These are phyloP conservation scores for Benthosema pterotum DNA, from an alignment of 2,797 vertebrate genomes.

Conservation along the genomic window DNA sequence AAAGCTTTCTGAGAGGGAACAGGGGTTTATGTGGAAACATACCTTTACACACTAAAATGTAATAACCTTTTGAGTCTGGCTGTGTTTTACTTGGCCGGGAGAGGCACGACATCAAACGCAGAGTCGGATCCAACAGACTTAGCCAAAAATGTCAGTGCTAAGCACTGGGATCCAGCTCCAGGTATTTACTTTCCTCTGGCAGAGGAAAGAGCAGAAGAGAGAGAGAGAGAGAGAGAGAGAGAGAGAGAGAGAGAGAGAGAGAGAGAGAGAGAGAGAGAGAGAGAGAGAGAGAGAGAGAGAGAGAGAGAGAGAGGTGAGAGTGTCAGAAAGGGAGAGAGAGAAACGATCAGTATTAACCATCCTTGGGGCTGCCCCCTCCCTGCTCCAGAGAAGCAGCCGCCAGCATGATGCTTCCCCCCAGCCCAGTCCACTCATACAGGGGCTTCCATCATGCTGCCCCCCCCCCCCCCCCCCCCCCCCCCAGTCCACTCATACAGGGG, in stretches of 20 bases:
- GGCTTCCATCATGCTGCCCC: constrained; percentile 34
- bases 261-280: constrained; percentile 3
- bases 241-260: neutral
- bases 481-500: constrained; percentile 24
- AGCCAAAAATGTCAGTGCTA: constrained; percentile 81
- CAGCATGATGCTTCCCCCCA: constrained; percentile 16
- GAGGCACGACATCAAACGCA: constrained; percentile 79
- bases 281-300: neutral
- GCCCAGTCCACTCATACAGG: constrained; percentile 22
- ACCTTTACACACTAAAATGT: constrained; percentile 82
- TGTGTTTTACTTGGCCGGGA: constrained; percentile 81
- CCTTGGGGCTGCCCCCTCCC: constrained; percentile 48
- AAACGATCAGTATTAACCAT: constrained; percentile 68
- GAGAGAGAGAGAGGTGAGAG: constrained; percentile 16
- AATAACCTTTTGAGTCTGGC: constrained; percentile 82
- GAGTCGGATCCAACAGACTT: constrained; percentile 76
- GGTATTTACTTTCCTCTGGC: constrained; percentile 84
- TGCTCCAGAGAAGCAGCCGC: constrained; percentile 34
- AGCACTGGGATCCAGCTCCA: constrained; percentile 76
- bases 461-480: neutral
- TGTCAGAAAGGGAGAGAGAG: neutral
- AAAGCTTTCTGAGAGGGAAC: constrained; percentile 72
- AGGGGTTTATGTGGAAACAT: constrained; percentile 81
- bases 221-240: neutral
- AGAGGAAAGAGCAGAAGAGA: constrained; percentile 58